A percentile compares a stretch with the other conserved stretches of the same genome.
phyloP scores from a whole-genome alignment of 2,113 vertebrate species.

The Charina bottae region DNA sequence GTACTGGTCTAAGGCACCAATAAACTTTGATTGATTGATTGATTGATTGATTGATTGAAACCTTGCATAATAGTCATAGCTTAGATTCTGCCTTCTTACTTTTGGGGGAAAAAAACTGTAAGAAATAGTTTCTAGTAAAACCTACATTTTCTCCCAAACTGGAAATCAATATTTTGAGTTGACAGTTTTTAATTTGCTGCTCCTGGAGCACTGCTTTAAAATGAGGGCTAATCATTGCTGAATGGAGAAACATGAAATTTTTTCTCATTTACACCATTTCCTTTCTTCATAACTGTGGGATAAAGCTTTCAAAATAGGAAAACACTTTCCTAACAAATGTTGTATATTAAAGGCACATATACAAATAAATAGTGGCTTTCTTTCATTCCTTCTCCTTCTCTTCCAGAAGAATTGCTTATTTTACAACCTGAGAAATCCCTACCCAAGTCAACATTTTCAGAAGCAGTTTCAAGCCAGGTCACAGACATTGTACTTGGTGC shows the following conservation, averaged over 20 bases:
- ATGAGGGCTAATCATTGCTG: constrained; percentile 44
- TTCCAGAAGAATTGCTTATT: neutral
- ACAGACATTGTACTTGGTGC: neutral
- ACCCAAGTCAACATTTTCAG: neutral
- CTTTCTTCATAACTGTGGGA: neutral
- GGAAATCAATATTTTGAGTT: constrained; percentile 46
- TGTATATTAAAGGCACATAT: neutral
- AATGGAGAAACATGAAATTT: constrained; percentile 30
- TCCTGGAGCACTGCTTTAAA: constrained; percentile 54
- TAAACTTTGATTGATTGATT: too few species aligned
- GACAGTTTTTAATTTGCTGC: constrained; percentile 23
- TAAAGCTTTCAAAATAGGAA: constrained; percentile 8
- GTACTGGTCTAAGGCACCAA: too few species aligned
- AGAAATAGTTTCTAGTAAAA: constrained; percentile 38
- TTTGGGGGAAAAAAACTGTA: neutral
- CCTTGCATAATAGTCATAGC: constrained; percentile 41
- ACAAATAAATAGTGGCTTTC: neutral
- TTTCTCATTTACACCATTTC: constrained; percentile 34
- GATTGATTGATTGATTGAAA: too few species aligned
- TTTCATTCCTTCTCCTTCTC: neutral
- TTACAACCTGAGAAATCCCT: neutral
- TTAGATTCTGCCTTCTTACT: constrained; percentile 16
- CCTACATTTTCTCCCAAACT: constrained; percentile 31
- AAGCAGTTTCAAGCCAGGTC: neutral
- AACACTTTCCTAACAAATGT: constrained; percentile 4